Evolutionary conservation across 2,113 vertebrate genomes (phyloP).

Genomic region (Microcebus ravelobensis): DNA sequence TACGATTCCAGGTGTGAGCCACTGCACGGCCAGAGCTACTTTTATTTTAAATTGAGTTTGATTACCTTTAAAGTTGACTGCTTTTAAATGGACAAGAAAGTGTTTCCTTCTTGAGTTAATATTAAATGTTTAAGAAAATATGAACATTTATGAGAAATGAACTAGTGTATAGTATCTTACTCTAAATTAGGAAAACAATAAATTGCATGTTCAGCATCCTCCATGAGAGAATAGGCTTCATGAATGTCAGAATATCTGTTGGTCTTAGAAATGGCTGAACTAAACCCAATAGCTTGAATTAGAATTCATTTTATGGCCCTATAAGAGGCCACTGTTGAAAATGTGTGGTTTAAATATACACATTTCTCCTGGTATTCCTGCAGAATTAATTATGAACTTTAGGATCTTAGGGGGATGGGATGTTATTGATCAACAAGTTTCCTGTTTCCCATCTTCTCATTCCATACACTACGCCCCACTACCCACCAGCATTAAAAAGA

Average conservation of each 20-base stretch:
- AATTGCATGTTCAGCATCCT: not conserved
- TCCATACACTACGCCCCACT: rapidly evolving
- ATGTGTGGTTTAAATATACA: not conserved
- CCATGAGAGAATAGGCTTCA: not conserved
- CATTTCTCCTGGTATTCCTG: not conserved
- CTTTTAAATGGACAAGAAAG: slow-evolving; percentile 13
- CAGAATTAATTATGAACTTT: not conserved
- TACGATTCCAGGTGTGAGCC: too few species aligned
- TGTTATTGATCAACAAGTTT: not conserved
- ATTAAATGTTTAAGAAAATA: slow-evolving; percentile 32
- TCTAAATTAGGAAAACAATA: not conserved
- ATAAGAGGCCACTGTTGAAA: not conserved
- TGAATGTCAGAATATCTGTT: not conserved
- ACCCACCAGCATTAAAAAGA: not conserved
- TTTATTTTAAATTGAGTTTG: slow-evolving; percentile 34
- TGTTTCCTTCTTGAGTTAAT: slow-evolving; percentile 38
- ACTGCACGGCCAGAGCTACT: not conserved
- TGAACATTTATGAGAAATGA: not conserved
- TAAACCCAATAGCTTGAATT: not conserved
- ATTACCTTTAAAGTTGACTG: slow-evolving; percentile 30
- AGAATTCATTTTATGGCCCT: not conserved
- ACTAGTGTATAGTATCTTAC: not conserved
- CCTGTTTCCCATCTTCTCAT: not conserved
- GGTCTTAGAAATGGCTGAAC: not conserved
- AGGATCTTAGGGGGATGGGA: not conserved